Base-by-base conservation (phyloP, 2,113 vertebrate species). In the Nannobrachium achirus region DNA sequence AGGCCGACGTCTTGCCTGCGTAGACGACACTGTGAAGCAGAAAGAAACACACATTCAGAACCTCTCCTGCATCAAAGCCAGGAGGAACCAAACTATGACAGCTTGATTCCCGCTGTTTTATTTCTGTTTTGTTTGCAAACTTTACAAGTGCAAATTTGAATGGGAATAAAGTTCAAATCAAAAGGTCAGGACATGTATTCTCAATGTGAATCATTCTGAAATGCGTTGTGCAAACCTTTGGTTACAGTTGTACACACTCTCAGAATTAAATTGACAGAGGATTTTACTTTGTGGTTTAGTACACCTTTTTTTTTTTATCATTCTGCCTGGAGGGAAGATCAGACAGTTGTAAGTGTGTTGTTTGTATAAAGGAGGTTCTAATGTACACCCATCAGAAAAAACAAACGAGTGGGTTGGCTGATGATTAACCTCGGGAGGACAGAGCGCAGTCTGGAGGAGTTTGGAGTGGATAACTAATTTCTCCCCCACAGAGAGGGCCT, bases 1-100 rank as follows among this genome's bases (percentile, higher is more conserved):
- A 97, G 88, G 68, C 96, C 96, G 0, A 94, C 84, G 46, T 99
- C 97, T 84, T 96, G 96, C 64, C 89, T 93, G 13, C 94, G 91
- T 57, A 98, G 83, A 76, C 88, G 94, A 61, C 90, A 94, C 97
- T 99, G 60, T 48, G 72, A 78, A 50, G 62, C 25, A 91, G 10
- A 56, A 14, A n/a, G n/a, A n/a, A n/a, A n/a, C 64, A 56, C 3
- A 48, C 1, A 49, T 9, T 53, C 16, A 33, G 25, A 0, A 1
- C 6, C 3, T 33, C 25, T 33, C 25, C 25, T 33, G 25, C 25
- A 25, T 25, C 25, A 25, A 25, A 25, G 25, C 25, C 25, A 33
- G 25, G 25, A 3, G 25, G 25, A 33, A 33, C 25, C 25, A 2
- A 33, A 33, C 25, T 33, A 33, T 33, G 25, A 33, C n/a, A 33